Conservation (phyloP, 2,113 vertebrate species). For the Notothenia rossii region DNA sequence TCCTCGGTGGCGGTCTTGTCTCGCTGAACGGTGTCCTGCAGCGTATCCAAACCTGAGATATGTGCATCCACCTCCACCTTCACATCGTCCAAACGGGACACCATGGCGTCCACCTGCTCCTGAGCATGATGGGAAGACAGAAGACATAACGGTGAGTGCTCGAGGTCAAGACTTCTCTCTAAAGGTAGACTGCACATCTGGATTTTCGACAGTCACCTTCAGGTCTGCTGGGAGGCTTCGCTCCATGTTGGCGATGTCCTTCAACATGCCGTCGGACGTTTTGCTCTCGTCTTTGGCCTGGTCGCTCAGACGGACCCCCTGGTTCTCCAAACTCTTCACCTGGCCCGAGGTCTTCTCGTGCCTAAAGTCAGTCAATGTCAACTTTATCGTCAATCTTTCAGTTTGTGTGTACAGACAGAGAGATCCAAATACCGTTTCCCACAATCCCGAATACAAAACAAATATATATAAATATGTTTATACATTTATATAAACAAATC, state of each 20-base stretch:
- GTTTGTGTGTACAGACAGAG: too few relatives aligned
- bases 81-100: slow-evolving; percentile 48
- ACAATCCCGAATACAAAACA: too few relatives aligned
- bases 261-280: slow-evolving; percentile 57
- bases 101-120: slow-evolving; percentile 57
- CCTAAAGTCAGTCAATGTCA: slow-evolving; percentile 50
- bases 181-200: too few relatives aligned
- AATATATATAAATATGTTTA: too few relatives aligned
- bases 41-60: slow-evolving; percentile 27
- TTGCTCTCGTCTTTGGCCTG: slow-evolving; percentile 72
- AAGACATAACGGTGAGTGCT: background rate
- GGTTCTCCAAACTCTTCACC: slow-evolving; percentile 72
- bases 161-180: background rate
- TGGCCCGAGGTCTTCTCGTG: slow-evolving; percentile 58
- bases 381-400: too few relatives aligned
- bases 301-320: slow-evolving; percentile 44
- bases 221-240: slow-evolving; percentile 56
- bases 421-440: too few relatives aligned
- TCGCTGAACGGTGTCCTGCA: slow-evolving; percentile 39
- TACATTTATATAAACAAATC: too few relatives aligned
- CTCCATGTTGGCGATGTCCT: slow-evolving; percentile 66
- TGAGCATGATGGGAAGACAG: slow-evolving; percentile 34
- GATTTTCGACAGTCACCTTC: slow-evolving; percentile 50
- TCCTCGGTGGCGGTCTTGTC: slow-evolving; percentile 24
- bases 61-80: slow-evolving; percentile 32